Evolutionary conservation across 1,140 invertebrate species (phyloP), one percentile per base, ranked within the genome.

Genomic region (Chlorops oryzae): DNA sequence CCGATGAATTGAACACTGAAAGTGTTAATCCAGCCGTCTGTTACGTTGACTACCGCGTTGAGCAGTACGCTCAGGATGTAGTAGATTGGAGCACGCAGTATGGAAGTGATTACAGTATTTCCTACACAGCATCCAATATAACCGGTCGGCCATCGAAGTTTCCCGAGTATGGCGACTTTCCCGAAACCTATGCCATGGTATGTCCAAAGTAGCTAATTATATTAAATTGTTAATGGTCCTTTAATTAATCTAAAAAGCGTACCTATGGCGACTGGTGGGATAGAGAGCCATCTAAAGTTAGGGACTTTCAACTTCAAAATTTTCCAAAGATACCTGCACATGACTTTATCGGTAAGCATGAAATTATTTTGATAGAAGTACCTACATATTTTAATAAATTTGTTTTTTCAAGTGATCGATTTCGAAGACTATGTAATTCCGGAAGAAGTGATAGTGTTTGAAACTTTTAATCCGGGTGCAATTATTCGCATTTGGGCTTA

Each of bases 241-340:
- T 18, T 24, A 21, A 28, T 18, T 34, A 28, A 4, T n/a, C 15
- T 22, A 21, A 42, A 20, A 63, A 94, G 90, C 81, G 89, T 75
- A 90, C 88, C 5, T 93, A 92, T 75, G 91, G 91, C 10, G 82
- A 77, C 47, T 95, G 90, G 90, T 93, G 90, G 90, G 80, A 87
- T 32, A 75, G 82, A 59, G 84, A 83, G 4, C 87, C 87, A 38
- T 88, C 86, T 10, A 77, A 73, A 57, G 78, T 78, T 53, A 70
- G 74, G 50, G 78, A 84, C 58, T 90, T 87, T 57, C 84, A 86
- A 79, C 79, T 82, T 25, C 83, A 86, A 65, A 86, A 87, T 66
- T 81, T 81, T 62, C 78, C 80, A 43, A 57, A 74, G 32, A 75
- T 86, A 55, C 72, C 76, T 17, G 85, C 87, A 65, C 83, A 92